A percentile compares a stretch with the other conserved stretches of the same genome.
phyloP scores from a whole-genome alignment of 2,113 vertebrate species.

The Sterna hirundo region DNA sequence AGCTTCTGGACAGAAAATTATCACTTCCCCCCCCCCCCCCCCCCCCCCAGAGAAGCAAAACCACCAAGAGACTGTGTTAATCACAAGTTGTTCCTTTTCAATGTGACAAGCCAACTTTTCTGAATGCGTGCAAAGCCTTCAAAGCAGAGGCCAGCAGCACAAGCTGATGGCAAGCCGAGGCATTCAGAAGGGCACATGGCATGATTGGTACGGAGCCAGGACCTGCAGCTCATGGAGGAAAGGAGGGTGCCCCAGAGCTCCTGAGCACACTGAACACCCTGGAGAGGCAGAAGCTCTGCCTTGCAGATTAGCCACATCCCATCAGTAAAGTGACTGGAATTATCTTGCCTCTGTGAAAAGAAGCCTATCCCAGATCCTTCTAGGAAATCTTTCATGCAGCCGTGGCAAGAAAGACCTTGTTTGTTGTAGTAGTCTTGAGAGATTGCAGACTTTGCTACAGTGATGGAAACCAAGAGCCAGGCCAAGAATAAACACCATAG shows the following conservation, averaged over 20 bases:
- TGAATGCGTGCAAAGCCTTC: neutral
- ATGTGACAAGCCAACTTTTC: neutral
- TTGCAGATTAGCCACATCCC: neutral
- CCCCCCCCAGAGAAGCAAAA: neutral
- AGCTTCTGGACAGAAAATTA: neutral
- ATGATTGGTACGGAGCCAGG: rapidly evolving
- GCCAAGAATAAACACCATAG: neutral
- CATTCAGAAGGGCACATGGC: neutral
- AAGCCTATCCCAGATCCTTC: neutral
- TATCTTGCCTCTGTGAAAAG: neutral
- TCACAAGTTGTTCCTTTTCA: neutral
- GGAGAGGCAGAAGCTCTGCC: neutral
- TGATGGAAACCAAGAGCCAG: neutral
- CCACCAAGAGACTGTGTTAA: neutral
- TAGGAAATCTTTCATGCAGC: neutral
- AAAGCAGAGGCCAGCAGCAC: neutral
- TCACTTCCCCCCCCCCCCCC: neutral
- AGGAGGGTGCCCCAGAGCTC: neutral
- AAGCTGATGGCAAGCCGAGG: neutral
- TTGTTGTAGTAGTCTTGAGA: neutral
- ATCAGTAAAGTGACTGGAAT: neutral
- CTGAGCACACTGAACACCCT: neutral
- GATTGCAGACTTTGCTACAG: neutral
- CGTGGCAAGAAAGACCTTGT: neutral
- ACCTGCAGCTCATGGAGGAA: neutral